phyloP scores from a whole-genome alignment of 2,888 invertebrate genomes.

The Chrysolina oricalcia region DNA sequence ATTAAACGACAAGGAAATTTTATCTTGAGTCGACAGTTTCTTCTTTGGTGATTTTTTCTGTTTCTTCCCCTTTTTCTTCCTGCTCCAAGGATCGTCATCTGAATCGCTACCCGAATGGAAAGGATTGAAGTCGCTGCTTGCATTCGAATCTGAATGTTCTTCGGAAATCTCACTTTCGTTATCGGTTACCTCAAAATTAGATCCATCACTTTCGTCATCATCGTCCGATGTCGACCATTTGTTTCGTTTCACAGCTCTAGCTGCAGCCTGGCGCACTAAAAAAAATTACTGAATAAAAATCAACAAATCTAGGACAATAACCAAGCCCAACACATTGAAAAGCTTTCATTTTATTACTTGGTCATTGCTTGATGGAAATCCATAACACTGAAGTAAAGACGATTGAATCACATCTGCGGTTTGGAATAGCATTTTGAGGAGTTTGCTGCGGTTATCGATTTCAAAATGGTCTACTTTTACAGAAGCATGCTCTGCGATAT shows the following conservation, averaged over 20 bases:
- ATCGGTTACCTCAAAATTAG: conserved; percentile 75
- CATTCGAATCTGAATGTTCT: conserved; percentile 75
- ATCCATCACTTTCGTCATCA: conserved; percentile 74
- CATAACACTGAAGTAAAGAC: too few relatives aligned
- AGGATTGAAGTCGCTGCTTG: conserved; percentile 93
- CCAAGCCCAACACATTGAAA: too few relatives aligned
- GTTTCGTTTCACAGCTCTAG: conserved; percentile 75
- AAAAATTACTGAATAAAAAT: conserved; percentile 28
- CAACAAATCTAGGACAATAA: too few relatives aligned
- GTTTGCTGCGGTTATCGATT: too few relatives aligned
- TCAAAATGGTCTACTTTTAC: too few relatives aligned
- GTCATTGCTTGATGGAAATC: too few relatives aligned
- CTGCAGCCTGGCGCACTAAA: conserved; percentile 76
- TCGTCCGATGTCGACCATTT: conserved; percentile 80
- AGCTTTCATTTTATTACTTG: too few relatives aligned
- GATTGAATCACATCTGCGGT: too few relatives aligned
- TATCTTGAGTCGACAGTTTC: conserved; percentile 80
- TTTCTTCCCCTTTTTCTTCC: conserved; percentile 67
- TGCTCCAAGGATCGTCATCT: conserved; percentile 79
- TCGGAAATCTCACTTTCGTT: conserved; percentile 73
- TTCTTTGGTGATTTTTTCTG: conserved; percentile 68
- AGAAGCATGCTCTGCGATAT: too few relatives aligned
- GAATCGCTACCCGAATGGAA: conserved; percentile 87
- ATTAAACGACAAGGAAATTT: conserved; percentile 81
- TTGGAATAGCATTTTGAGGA: too few relatives aligned